These are phyloP conservation scores for Megalopta genalis DNA, from an alignment of 1,140 invertebrate species.

Conservation along the genomic window DNA sequence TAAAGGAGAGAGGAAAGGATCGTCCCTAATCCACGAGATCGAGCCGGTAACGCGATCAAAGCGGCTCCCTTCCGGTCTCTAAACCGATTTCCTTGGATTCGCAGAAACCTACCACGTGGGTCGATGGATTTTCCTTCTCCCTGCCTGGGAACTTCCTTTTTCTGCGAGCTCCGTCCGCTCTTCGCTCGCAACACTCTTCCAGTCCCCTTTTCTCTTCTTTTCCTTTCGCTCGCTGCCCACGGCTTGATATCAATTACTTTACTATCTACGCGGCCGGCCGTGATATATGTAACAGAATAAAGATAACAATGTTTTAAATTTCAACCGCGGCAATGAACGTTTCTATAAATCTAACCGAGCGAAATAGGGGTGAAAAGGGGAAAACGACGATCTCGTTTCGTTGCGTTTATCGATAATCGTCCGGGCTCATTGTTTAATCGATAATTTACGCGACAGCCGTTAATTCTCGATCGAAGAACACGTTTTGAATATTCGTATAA, in stretches of 20 bases:
- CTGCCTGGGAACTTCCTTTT: slow-evolving; percentile 4
- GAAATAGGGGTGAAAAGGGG: not conserved
- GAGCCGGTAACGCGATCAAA: slow-evolving; percentile 68
- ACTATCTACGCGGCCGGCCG: slow-evolving; percentile 7
- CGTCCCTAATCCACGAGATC: slow-evolving; percentile 62
- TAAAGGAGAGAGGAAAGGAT: slow-evolving; percentile 15
- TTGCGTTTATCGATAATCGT: slow-evolving; percentile 16
- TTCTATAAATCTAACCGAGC: slow-evolving; percentile 12
- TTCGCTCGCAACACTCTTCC: slow-evolving; percentile 14
- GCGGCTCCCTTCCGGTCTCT: slow-evolving; percentile 59
- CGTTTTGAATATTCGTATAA: not conserved
- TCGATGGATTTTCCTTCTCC: slow-evolving; percentile 22
- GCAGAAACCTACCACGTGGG: slow-evolving; percentile 56
- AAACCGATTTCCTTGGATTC: slow-evolving; percentile 65
- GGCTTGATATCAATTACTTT: slow-evolving; percentile 7
- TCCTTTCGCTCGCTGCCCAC: not conserved
- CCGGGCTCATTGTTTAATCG: not conserved
- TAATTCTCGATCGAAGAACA: not conserved
- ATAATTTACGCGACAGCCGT: slow-evolving; percentile 6
- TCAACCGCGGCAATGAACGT: slow-evolving; percentile 13
- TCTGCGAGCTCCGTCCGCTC: not conserved
- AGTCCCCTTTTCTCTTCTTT: not conserved
- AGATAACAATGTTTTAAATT: slow-evolving; percentile 26
- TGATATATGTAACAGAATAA: slow-evolving; percentile 26
- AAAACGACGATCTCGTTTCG: not conserved